Base-by-base conservation (phyloP, 2,888 invertebrate genomes). In the Chouioia cunea region DNA sequence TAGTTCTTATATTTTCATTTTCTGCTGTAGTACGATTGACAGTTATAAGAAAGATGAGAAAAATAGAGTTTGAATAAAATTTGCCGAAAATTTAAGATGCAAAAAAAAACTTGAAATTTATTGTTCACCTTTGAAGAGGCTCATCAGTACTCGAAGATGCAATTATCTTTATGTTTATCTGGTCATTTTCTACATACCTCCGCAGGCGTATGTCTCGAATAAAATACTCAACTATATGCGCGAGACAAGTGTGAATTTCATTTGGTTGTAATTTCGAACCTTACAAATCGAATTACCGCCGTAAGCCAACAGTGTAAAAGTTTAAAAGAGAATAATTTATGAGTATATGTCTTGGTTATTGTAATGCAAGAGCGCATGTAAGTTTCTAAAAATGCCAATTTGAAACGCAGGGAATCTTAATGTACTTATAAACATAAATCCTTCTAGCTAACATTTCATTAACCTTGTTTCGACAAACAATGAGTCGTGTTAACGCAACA, bases 91-190 rank as follows among this genome's bases (percentile, higher is more conserved):
- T 57, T 65, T 65, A 47, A 44, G 56, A 65, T 65, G 65, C 56
- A 63, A 44, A 63, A 59, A 43, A 48, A 56, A 65, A 53, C 48
- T 47, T 44, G 46, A 64, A 53, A 48, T 65, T 58, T 58, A 65
- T 52, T 53, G 67, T 54, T 60, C 47, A 60, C 67, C 67, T 67
- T 67, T 36, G 36, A 12, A 10, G 10, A 60, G 27, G 36, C 52
- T 53, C 48, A 58, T 59, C 48, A 46, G 59, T 36, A 58, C 58
- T 58, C 36, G 22, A 16, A 53, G 53, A 66, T 46, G 66, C 53
- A 53, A 66, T 66, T 66, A 66, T 66, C 59, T 66, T 20, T 6
- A 53, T 59, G 53, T 59, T 59, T 57, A 66, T 46, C 27, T 48
- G 59, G 15, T 65, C 65, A 59, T 46, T 59, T 46, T 66, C 53